Evolutionary conservation across 1,140 invertebrate genomes (phyloP).

Genomic region (Bombus polaris): DNA sequence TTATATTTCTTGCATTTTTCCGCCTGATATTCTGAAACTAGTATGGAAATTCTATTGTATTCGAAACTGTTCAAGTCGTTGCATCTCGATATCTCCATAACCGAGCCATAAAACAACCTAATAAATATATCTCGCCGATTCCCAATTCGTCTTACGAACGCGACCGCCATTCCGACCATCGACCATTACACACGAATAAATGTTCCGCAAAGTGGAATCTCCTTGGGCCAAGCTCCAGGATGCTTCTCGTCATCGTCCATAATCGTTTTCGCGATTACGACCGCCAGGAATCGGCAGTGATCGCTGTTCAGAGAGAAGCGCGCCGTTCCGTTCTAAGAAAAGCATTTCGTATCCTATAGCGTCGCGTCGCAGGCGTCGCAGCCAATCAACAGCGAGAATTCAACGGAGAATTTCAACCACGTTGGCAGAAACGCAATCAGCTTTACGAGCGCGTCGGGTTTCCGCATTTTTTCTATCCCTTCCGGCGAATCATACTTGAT

Average conservation of each 20-base stretch:
- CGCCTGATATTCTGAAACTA: no score
- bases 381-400: conserved; percentile 41
- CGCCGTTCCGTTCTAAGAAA: background rate
- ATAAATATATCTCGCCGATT: no score
- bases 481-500: conserved; percentile 50
- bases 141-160: background rate
- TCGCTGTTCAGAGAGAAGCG: background rate
- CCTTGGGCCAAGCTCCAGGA: background rate
- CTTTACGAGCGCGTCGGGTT: conserved; percentile 61
- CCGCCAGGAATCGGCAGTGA: background rate
- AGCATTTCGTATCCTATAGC: background rate
- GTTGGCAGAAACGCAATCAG: conserved; percentile 41
- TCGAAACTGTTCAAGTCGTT: no score
- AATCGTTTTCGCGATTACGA: conserved; percentile 7
- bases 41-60: no score
- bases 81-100: no score
- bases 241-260: background rate
- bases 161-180: background rate
- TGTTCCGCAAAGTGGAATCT: conserved; percentile 21
- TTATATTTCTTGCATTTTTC: background rate
- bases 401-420: conserved; percentile 51
- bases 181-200: background rate
- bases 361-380: background rate
- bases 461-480: conserved; percentile 62
- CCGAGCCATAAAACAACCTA: no score